These are phyloP conservation scores for Holothuria leucospilota DNA, from an alignment of 53 echinoderm and acorn worm species.

Conservation along the genomic window DNA sequence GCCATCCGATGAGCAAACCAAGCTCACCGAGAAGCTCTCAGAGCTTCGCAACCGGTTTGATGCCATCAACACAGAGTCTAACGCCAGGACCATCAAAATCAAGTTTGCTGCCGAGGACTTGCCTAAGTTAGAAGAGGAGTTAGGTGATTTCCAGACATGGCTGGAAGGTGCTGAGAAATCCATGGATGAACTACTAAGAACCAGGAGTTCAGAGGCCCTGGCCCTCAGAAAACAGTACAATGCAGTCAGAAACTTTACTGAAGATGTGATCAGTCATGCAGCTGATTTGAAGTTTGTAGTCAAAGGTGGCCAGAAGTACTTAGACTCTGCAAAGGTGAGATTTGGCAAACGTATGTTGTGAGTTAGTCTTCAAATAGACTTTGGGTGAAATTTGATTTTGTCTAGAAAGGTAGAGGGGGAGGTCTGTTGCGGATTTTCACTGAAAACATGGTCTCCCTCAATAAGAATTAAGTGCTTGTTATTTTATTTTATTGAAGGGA, in stretches of 20 bases:
- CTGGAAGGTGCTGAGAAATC: conserved; percentile 81
- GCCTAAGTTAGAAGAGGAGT: conserved; percentile 86
- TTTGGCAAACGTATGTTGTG: not conserved
- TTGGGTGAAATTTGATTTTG: too few relatives aligned
- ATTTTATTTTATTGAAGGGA: too few relatives aligned
- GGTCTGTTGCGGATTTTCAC: too few relatives aligned
- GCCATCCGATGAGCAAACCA: conserved; percentile 86
- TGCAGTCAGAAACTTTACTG: conserved; percentile 73
- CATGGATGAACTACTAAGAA: conserved; percentile 69
- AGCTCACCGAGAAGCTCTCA: conserved; percentile 82
- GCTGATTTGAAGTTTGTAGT: conserved; percentile 94
- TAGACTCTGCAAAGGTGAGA: conserved; percentile 88
- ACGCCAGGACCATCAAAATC: conserved; percentile 84
- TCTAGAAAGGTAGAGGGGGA: too few relatives aligned
- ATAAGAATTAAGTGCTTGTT: too few relatives aligned
- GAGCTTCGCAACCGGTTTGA: conserved; percentile 87
- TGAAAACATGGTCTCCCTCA: too few relatives aligned
- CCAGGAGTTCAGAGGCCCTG: conserved; percentile 74
- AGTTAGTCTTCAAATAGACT: too few relatives aligned
- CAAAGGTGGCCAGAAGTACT: conserved; percentile 86
- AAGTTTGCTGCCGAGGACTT: conserved; percentile 84
- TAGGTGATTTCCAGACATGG: conserved; percentile 83
- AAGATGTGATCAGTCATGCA: conserved; percentile 89
- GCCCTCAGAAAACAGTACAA: conserved; percentile 82
- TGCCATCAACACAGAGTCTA: conserved; percentile 76